Evolutionary conservation across 2,113 vertebrate species (phyloP), one percentile per base, ranked within the genome.

Genomic region (Chloropsis hardwickii): DNA sequence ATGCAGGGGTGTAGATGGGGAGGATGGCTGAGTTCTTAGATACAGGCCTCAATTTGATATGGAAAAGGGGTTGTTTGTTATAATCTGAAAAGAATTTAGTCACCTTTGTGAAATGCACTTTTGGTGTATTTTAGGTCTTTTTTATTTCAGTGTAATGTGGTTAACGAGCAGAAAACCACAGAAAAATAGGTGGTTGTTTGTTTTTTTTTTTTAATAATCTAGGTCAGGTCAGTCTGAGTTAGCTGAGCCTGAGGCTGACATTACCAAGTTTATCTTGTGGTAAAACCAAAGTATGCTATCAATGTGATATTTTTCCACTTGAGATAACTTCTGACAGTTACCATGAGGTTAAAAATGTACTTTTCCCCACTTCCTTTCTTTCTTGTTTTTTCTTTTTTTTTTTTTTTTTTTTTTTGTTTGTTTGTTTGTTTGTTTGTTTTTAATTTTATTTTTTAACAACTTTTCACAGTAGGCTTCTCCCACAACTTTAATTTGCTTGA

Each of bases 301-400:
- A 88, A 35, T 93, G 60, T n/a, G 1, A 66, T 94, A 60, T 88
- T 94, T 90, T 97, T 95, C 90, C 91, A 90, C 92, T 95, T 88
- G 91, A 94, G 64, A 83, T 73, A 93, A 77, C 56, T 95, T 90
- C 71, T 93, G 92, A 96, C 90, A 93, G 81, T 94, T 86, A 85
- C 87, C 79, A 91, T 88, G 78, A 88, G 90, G 90, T 93, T 91
- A 94, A 93, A 92, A 95, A n/a, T 5, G 6, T 53, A 22, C 22
- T 31, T 81, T 47, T 9, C 0, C 0, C 8, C 12, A 6, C 5
- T 45, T 37, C 3, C 8, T 54, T 28, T 6, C 9, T 45, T 57
- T 33, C 1, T 31, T 44, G 4, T 19, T 21, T 11, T 6, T 6
- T 27, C 4, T 9, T 10, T 9, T 33, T 20, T 27, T 37, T 60